Evolutionary conservation across 2,113 vertebrate species (phyloP).

Genomic region (Chionodraco myersi): DNA sequence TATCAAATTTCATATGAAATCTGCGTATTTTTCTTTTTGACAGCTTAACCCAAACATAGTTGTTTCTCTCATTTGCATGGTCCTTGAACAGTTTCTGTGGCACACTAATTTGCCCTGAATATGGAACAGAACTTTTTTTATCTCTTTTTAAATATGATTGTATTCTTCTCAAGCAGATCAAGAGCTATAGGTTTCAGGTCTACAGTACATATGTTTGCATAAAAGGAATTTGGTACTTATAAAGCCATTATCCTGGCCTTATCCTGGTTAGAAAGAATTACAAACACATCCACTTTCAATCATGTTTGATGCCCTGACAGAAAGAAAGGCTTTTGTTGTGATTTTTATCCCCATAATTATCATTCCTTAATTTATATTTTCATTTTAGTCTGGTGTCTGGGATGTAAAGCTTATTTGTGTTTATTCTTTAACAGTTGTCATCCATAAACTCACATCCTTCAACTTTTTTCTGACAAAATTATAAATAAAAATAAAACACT

Average conservation of each 20-base stretch:
- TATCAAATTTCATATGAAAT: neutral
- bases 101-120: neutral
- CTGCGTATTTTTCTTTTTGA: neutral
- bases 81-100: neutral
- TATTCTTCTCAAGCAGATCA: neutral
- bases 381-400: too few relatives aligned
- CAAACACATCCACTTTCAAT: neutral
- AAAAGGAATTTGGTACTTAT: neutral
- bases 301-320: neutral
- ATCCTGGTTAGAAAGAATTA: constrained; percentile 12
- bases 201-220: neutral
- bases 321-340: too few relatives aligned
- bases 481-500: too few relatives aligned
- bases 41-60: neutral
- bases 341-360: too few relatives aligned
- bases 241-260: constrained; percentile 1
- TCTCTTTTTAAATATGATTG: neutral
- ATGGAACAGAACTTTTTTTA: neutral
- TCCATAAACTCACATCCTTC: neutral
- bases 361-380: too few relatives aligned
- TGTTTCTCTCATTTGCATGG: neutral
- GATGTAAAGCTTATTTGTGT: too few relatives aligned
- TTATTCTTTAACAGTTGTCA: too few relatives aligned
- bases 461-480: neutral
- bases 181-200: neutral